Base-by-base conservation (phyloP, 30 jellyfish, hydroid and myxozoan species). In the Aurelia aurita region DNA sequence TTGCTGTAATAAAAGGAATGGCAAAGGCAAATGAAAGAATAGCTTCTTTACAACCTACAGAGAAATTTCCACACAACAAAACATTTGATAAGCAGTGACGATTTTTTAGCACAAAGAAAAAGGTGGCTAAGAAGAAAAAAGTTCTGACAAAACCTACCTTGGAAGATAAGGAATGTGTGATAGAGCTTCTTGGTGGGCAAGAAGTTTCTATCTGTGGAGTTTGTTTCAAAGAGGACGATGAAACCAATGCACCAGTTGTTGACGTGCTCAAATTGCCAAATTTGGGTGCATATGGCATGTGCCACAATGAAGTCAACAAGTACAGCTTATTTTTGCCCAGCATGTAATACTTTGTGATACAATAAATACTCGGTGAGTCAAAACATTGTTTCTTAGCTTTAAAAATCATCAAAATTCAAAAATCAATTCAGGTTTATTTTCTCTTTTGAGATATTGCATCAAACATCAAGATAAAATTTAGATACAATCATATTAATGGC, bases 21-120 rank as follows among this genome's bases (percentile, higher is more conserved):
- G 19, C 47, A 35, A 67, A 44, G 26, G 25, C 43, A n/a, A 18
- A 25, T 20, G 5, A 27, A n/a, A 27, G 57, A 19, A 31, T n/a
- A 0, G 53, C 32, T 46, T 20, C 27, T 12, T 31, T 74, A 10
- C 60, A 51, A 31, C 57, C 21, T n/a, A 31, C 43, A 43, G 86
- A 55, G 67, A 31, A 14, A 51, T 51, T 74, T 45, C 86, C 86
- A 13, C 35, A 34, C n/a, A 54, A 54, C 0, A 74, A 74, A 54
- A 55, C 51, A n/a, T 74, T 74, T 28, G 73, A 74, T 18, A 74
- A 74, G 39, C 86, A 46, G 58, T 21, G 47, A 46, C 54, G 51
- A 74, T 74, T 74, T 54, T 74, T 3, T 74, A 74, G 86, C 86
- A 74, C 86, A 31, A 74, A 74, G 53, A 55, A 47, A 28, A 74